Base-by-base conservation (phyloP, 2,113 vertebrate genomes). In the Laticauda laticaudata region DNA sequence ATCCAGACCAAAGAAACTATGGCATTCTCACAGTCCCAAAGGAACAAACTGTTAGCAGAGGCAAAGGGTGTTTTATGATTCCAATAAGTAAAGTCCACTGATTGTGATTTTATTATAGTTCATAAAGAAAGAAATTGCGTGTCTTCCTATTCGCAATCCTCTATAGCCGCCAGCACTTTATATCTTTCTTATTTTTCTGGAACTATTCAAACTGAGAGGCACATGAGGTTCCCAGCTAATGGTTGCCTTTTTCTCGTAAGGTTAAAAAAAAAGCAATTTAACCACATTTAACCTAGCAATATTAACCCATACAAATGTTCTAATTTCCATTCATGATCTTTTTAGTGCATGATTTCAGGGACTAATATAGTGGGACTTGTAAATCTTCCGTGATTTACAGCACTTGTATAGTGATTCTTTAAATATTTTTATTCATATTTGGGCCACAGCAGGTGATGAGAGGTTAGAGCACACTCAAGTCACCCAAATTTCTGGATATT, bases 401-500 rank as follows among this genome's bases (percentile, higher is more conserved):
- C 94, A 61, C 91, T 97, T 93, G 96, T 94, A 97, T 96, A 97
- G 88, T 97, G 96, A 97, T 97, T 97, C 96, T 96, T 97, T 96
- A 97, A 98, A 98, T 96, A 96, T 98, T 98, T 98, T 98, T 98
- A 96, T 97, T 98, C 96, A 97, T 95, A 96, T 94, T 98, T 97
- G 95, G 97, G 96, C 96, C 97, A 97, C 97, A 98, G 97, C 98
- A 98, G 96, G 97, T 98, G 98, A 97, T 97, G 91, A 55, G 95
- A 95, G 96, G 96, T 95, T 98, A 98, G 96, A 98, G 97, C 97
- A 95, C 94, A 95, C 94, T 97, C 86, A 88, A 97, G 97, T 97
- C 96, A 97, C 97, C 96, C 96, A 97, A 96, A 97, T 97, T 97
- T 98, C 97, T 98, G 96, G 97, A 97, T 98, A 98, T 96, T 98